Conservation (phyloP, 2,113 vertebrate species). For the Petromus typicus region DNA sequence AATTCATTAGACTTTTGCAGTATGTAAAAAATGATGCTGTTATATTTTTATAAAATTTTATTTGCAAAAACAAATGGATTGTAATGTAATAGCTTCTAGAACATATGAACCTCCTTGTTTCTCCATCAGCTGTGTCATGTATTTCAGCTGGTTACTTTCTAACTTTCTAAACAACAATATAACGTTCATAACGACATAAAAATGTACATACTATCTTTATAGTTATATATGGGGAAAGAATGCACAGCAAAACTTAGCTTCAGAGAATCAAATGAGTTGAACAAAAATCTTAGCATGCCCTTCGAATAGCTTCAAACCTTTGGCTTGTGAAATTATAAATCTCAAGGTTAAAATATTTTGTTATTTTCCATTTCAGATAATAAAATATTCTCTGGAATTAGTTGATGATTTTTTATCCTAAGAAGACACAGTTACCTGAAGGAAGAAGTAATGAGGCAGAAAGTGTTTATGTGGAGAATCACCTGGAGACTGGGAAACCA, state of each 20-base stretch:
- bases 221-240: not conserved
- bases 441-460: not conserved
- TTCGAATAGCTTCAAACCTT: not conserved
- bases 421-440: not conserved
- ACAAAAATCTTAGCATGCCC: not conserved
- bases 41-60: not conserved
- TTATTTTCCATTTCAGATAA: not conserved
- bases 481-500: not conserved
- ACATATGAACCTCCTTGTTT: not conserved
- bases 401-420: not conserved
- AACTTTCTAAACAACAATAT: not conserved
- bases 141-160: not conserved
- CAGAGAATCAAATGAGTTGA: not conserved
- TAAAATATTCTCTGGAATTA: not conserved
- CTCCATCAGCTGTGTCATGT: not conserved
- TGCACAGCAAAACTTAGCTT: not conserved
- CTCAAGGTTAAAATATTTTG: not conserved
- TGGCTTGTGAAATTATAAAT: not conserved
- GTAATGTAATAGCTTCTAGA: not conserved
- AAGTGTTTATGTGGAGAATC: not conserved
- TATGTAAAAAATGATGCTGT: not conserved
- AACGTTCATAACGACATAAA: too few relatives aligned
- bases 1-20: not conserved
- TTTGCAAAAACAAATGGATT: not conserved
- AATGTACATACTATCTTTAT: not conserved